phyloP scores from a whole-genome alignment of 2,113 vertebrate species.

The Fregetta grallaria region DNA sequence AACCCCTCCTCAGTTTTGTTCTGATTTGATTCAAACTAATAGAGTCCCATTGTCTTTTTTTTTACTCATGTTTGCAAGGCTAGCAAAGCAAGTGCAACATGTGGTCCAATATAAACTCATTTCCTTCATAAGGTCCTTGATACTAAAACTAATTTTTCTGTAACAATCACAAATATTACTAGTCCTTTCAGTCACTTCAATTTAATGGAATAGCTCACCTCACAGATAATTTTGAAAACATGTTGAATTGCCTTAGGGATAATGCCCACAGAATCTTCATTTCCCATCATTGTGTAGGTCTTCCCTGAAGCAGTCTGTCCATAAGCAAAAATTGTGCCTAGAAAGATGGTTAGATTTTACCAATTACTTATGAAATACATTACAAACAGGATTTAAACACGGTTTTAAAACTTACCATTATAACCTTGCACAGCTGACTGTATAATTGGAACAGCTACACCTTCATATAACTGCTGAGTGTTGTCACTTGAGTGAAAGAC shows the following conservation, averaged over 20 bases:
- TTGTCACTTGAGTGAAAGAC: conserved; percentile 86
- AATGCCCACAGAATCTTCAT: conserved; percentile 77
- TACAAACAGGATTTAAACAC: neutral
- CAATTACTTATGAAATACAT: neutral
- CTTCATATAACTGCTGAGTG: conserved; percentile 85
- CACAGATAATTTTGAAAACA: conserved; percentile 89
- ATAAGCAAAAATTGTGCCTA: conserved; percentile 97
- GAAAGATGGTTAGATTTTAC: neutral
- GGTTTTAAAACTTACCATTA: conserved; percentile 79
- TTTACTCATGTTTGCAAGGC: neutral
- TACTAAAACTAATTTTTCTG: neutral
- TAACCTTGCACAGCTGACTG: conserved; percentile 91
- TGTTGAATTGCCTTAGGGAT: conserved; percentile 91
- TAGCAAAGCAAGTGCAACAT: neutral
- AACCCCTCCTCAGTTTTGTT: neutral
- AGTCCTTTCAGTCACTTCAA: neutral
- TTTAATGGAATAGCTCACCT: conserved; percentile 68
- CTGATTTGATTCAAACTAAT: neutral
- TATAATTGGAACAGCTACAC: conserved; percentile 89
- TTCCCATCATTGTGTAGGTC: conserved; percentile 97
- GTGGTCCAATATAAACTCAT: neutral
- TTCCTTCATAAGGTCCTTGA: neutral
- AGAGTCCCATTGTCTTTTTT: neutral
- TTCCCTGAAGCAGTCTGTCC: conserved; percentile 97
- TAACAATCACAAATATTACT: neutral